phyloP scores from a whole-genome alignment of 2,888 invertebrate genomes.

The Ashinkailepas kermadecensis region DNA sequence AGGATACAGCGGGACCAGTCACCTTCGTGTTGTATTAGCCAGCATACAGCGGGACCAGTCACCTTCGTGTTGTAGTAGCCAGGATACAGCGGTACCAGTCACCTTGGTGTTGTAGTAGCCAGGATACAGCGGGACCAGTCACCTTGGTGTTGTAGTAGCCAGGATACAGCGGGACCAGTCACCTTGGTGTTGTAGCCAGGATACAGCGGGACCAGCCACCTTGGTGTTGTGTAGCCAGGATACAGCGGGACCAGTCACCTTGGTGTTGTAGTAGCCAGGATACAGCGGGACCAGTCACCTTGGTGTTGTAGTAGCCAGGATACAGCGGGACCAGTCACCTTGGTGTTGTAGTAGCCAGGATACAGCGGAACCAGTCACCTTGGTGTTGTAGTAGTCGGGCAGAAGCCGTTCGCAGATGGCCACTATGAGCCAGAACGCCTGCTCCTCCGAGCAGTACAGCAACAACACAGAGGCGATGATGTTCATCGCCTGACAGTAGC shows the following conservation, averaged over 20 bases:
- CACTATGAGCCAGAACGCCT: constrained; percentile 94
- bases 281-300: constrained; percentile 60
- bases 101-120: no score
- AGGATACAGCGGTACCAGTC: no score
- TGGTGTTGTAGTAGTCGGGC: constrained; percentile 91
- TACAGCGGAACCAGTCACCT: constrained; percentile 48
- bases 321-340: constrained; percentile 47
- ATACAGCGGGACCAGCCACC: constrained; percentile 53
- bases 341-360: constrained; percentile 91
- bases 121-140: no score
- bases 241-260: no score
- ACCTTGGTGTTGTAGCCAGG: no score
- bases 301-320: constrained; percentile 90
- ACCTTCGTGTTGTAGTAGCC: no score
- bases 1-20: not conserved
- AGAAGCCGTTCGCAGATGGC: constrained; percentile 90
- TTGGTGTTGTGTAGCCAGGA: constrained; percentile 85
- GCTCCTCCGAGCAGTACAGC: constrained; percentile 91
- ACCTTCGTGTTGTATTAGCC: no score
- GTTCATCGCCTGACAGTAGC: constrained; percentile 99
- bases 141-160: no score
- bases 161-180: no score
- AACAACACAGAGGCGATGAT: constrained; percentile 93
- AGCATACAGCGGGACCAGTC: no score
- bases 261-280: constrained; percentile 90